Conservation (phyloP, 2,797 vertebrate genomes). For the Tapera naevia region DNA sequence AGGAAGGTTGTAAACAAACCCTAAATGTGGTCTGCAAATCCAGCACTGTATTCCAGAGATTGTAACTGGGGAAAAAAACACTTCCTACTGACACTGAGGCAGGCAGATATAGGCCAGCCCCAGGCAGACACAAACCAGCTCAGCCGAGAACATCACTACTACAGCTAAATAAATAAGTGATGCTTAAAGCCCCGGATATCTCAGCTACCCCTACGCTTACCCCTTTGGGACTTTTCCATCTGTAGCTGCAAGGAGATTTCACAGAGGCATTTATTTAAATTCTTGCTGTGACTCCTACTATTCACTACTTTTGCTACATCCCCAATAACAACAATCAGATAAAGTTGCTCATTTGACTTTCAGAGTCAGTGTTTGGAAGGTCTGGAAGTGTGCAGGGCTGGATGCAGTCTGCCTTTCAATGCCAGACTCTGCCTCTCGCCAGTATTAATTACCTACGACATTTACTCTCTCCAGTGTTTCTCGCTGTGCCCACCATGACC, state of each 20-base stretch:
- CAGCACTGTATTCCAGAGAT: not conserved
- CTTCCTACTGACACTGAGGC: not conserved
- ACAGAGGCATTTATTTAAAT: not conserved
- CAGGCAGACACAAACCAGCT: not conserved
- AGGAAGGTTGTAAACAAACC: not conserved
- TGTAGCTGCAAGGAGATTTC: not conserved
- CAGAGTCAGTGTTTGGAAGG: not conserved
- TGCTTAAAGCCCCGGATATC: not conserved
- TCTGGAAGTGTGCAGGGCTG: not conserved
- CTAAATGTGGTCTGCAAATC: not conserved
- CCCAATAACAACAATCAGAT: not conserved
- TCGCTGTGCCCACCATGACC: not conserved
- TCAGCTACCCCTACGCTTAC: not conserved
- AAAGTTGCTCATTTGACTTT: conserved; percentile 3
- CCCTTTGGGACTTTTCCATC: not conserved
- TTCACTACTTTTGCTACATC: not conserved
- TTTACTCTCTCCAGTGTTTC: not conserved
- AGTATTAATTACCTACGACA: not conserved
- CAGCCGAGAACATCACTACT: not conserved
- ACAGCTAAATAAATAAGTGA: not conserved
- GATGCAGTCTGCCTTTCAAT: not conserved
- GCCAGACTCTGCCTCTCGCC: not conserved
- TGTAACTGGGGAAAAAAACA: not conserved
- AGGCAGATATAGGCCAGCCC: not conserved
- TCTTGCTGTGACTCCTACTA: not conserved